phyloP scores from a whole-genome alignment of 2,113 vertebrate genomes.

The Lontra canadensis region DNA sequence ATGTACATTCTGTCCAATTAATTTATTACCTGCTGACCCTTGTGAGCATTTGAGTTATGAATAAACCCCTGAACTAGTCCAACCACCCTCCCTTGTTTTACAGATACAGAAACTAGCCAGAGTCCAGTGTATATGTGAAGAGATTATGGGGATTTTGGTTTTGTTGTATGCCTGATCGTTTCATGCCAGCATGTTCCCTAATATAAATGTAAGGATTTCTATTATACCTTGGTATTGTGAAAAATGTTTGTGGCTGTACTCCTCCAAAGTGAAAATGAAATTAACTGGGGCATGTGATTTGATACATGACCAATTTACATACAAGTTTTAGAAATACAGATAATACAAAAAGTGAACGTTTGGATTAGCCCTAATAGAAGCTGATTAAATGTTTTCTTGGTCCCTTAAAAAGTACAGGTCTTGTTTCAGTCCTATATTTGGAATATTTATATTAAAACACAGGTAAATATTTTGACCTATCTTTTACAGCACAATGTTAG shows the following conservation, averaged over 20 bases:
- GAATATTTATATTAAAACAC: neutral
- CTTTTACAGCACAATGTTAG: conserved; percentile 93
- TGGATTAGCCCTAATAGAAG: neutral
- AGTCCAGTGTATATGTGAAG: conserved; percentile 39
- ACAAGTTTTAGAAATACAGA: neutral
- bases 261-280: conserved; percentile 40
- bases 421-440: neutral
- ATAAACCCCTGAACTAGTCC: conserved; percentile 14
- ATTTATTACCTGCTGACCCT: neutral
- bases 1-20: neutral
- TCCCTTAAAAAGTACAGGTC: neutral
- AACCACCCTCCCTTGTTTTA: conserved; percentile 38
- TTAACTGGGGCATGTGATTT: neutral
- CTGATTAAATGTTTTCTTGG: neutral
- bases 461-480: neutral
- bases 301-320: neutral
- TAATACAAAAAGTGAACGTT: neutral
- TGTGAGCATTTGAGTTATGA: neutral
- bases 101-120: conserved; percentile 56
- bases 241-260: neutral
- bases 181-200: conserved; percentile 34
- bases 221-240: neutral
- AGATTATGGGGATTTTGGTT: conserved; percentile 39
- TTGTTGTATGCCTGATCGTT: conserved; percentile 30
- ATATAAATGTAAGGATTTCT: conserved; percentile 43